phyloP scores from a whole-genome alignment of 2,797 vertebrate genomes.

The Erethizon dorsatum region DNA sequence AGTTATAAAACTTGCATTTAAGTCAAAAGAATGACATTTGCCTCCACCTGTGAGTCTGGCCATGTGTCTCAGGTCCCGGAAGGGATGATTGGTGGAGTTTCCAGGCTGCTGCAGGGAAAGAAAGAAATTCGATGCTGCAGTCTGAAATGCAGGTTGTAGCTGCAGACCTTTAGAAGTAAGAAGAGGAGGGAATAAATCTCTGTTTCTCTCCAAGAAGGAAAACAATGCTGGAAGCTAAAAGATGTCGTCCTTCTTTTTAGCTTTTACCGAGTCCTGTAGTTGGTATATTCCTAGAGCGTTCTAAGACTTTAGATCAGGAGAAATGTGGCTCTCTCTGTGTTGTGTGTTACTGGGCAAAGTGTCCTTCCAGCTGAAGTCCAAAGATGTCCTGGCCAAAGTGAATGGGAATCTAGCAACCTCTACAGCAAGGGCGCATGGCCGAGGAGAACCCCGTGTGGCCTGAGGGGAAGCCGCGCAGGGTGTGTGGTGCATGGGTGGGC shows the following conservation, averaged over 20 bases:
- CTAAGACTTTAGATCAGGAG: background rate
- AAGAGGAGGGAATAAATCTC: background rate
- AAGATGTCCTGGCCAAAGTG: background rate
- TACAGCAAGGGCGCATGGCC: background rate
- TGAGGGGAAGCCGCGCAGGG: background rate
- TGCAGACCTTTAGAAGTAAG: slow-evolving; percentile 74
- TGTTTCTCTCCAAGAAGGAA: slow-evolving; percentile 13
- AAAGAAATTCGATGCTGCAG: slow-evolving; percentile 15
- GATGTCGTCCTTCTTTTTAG: background rate
- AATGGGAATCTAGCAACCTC: background rate
- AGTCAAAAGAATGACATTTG: slow-evolving; percentile 27
- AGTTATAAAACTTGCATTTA: slow-evolving; percentile 31
- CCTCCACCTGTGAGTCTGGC: background rate
- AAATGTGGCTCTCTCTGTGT: background rate
- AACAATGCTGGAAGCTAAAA: slow-evolving; percentile 18
- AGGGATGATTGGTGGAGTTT: slow-evolving; percentile 53
- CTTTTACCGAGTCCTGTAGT: background rate
- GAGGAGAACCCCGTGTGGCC: background rate
- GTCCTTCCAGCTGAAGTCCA: slow-evolving; percentile 58
- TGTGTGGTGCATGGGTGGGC: background rate
- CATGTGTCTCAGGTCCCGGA: background rate
- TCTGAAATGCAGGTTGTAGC: slow-evolving; percentile 50
- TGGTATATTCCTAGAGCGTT: background rate
- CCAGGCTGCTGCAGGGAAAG: background rate
- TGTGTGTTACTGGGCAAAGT: slow-evolving; percentile 55